Conservation (phyloP, 2,888 invertebrate genomes). For the Agrotis puta region DNA sequence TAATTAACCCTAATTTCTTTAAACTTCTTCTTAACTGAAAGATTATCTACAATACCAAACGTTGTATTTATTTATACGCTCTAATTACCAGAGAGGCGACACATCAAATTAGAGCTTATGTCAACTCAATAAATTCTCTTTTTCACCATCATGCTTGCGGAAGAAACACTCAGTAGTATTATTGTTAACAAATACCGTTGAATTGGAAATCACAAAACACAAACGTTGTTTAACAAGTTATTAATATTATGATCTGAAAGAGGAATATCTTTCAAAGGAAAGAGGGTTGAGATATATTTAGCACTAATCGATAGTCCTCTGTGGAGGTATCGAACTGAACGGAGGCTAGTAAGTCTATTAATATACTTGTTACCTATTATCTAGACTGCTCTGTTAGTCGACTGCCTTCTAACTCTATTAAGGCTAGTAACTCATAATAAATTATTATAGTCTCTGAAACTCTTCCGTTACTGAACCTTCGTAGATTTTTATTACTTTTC, state of each 20-base stretch:
- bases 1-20: no score
- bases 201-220: background rate
- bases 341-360: background rate
- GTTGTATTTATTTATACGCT: no score
- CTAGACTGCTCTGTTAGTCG: background rate
- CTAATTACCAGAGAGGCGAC: no score
- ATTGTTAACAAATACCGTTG: background rate
- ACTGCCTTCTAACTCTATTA: background rate
- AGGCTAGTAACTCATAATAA: no score
- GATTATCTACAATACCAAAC: no score
- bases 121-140: no score
- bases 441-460: background rate
- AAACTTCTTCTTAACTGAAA: no score
- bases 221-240: background rate
- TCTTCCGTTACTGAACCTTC: background rate
- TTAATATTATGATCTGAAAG: background rate
- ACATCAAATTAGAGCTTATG: no score
- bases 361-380: conserved; percentile 4
- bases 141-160: no score
- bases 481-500: no score
- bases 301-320: conserved; percentile 49
- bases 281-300: conserved; percentile 35
- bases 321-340: conserved; percentile 3
- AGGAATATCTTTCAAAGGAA: conserved; percentile 1
- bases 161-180: no score